A percentile compares a stretch with the other conserved stretches of the same genome.
phyloP scores from a whole-genome alignment of 2,113 vertebrate species.

The Osmerus mordax region DNA sequence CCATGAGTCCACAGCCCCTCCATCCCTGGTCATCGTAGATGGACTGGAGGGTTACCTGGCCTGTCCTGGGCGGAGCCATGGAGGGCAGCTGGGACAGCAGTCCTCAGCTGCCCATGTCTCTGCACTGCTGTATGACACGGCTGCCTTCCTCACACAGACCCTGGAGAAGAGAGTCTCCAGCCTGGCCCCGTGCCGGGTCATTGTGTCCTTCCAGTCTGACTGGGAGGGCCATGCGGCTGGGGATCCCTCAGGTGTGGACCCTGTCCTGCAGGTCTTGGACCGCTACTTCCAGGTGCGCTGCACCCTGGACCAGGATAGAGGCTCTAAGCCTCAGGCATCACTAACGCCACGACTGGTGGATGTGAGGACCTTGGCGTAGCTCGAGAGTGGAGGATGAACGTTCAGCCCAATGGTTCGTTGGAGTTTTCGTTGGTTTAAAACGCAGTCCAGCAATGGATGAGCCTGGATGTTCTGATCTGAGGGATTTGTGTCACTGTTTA shows the following conservation, averaged over 20 bases:
- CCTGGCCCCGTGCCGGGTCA: conserved; percentile 54
- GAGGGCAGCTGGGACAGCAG: conserved; percentile 36
- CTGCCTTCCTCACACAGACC: conserved; percentile 58
- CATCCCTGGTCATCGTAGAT: conserved; percentile 69
- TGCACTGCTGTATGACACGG: conserved; percentile 68
- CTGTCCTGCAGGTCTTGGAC: conserved; percentile 60
- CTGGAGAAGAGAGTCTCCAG: conserved; percentile 25
- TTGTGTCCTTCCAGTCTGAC: conserved; percentile 60
- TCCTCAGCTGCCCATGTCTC: conserved; percentile 56
- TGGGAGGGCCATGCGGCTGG: not conserved
- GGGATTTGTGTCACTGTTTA: too few species aligned
- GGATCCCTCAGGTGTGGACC: conserved; percentile 38
- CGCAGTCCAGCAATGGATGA: not conserved
- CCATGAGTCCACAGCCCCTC: conserved; percentile 58
- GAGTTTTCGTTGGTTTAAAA: conserved; percentile 57
- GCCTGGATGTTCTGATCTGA: not conserved
- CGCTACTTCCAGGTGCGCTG: conserved; percentile 70
- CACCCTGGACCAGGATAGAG: conserved; percentile 52
- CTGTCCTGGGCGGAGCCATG: conserved; percentile 8
- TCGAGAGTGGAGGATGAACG: conserved; percentile 58
- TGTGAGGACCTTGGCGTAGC: not conserved
- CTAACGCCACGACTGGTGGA: not conserved
- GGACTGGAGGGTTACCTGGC: conserved; percentile 61
- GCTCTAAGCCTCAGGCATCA: conserved; percentile 39
- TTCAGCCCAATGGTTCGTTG: conserved; percentile 57